Evolutionary conservation across 2,797 vertebrate species (phyloP), one percentile per base, ranked within the genome.

Genomic region (Chaenodraco wilsoni): DNA sequence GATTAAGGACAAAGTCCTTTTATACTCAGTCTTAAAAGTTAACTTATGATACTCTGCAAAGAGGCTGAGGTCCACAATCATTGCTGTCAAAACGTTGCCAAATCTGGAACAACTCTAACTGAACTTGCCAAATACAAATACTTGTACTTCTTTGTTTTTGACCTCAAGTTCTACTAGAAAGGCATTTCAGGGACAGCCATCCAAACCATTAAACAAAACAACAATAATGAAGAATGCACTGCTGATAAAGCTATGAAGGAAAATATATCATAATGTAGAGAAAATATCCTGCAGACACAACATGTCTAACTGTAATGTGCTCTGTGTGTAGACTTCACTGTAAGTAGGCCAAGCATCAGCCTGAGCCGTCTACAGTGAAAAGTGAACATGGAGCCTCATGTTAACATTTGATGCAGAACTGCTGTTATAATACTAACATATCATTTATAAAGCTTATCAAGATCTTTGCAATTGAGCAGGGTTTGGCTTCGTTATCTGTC

Each of bases 1-100:
- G 81, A 89, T 88, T 86, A 79, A 73, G 79, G 79, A 91, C 86
- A 88, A 86, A 86, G 79, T 88, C 54, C 79, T 86, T 79, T 87
- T 86, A 81, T 84, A 50, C 57, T 64, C 75, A 12, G 40, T 74
- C 58, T 75, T 76, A 85, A 74, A 33, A 44, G 76, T 78, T 75
- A 27, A 72, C 65, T 71, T 79, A 58, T 45, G 54, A 79, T 63
- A 52, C 72, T 69, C 21, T 76, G 74, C 55, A 67, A 72, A 72
- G 63, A 73, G 78, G 64, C 59, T 59, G 46, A 54, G 76, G 59
- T 69, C 52, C 58, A 72, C 44, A 73, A 72, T 76, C 78, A 74
- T 27, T 61, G 66, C 71, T 78, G 77, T 69, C 69, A 82, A 85
- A 81, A 68, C 55, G 19, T 64, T 59, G 68, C 71, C 76, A 82